Percentiles rank a stretch among this genome's conserved stretches.
phyloP scores from a whole-genome alignment of 2,113 vertebrate species.

The Elephas maximus region DNA sequence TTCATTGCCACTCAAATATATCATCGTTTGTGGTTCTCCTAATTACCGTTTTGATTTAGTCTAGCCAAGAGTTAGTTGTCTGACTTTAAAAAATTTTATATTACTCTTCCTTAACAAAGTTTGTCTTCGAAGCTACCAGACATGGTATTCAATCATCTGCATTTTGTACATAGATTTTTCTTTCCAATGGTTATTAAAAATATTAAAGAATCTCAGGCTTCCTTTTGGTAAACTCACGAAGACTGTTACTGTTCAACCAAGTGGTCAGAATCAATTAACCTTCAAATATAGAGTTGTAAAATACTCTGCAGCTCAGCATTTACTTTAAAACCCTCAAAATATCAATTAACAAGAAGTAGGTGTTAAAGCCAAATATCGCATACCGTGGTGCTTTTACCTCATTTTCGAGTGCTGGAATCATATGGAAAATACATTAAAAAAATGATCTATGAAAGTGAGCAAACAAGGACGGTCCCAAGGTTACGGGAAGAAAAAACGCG shows the following conservation, averaged over 20 bases:
- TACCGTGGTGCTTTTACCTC: neutral
- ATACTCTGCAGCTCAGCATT: neutral
- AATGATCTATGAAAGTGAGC: neutral
- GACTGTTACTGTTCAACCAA: neutral
- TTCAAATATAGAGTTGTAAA: neutral
- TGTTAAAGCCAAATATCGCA: neutral
- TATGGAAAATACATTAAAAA: neutral
- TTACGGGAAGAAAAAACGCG: neutral
- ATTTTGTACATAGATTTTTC: neutral
- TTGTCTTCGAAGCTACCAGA: neutral
- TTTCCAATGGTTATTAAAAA: neutral
- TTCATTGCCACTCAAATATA: neutral
- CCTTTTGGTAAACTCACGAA: neutral
- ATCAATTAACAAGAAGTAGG: neutral
- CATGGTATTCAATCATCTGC: neutral
- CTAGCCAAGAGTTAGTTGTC: neutral
- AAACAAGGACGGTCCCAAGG: neutral
- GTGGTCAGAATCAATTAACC: neutral
- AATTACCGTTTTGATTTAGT: neutral
- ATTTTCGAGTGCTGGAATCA: neutral
- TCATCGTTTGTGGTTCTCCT: neutral
- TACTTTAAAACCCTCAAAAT: neutral
- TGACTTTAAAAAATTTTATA: neutral
- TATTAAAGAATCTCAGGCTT: neutral
- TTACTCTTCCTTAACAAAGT: neutral